Evolutionary conservation across 2,888 invertebrate species (phyloP).

Genomic region (Ormyrus labotus): DNA sequence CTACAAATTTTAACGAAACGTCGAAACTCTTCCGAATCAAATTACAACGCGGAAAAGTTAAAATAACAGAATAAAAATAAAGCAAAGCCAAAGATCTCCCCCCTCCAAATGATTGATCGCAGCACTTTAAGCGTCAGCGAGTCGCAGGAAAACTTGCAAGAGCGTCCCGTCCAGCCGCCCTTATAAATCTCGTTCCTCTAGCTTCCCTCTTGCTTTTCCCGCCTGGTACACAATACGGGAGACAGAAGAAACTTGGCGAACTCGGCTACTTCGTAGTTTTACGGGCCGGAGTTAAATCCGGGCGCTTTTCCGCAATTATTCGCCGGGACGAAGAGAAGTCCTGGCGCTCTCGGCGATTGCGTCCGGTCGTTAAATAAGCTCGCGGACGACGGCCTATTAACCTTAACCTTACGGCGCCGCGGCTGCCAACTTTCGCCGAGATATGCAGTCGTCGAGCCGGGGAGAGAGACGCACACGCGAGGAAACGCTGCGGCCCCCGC

Average conservation of each 20-base stretch:
- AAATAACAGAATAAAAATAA: neutral
- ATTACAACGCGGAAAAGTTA: neutral
- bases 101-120: conserved; percentile 36
- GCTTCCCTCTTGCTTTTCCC: conserved; percentile 8
- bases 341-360: neutral
- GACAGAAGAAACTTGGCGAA: conserved; percentile 6
- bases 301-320: conserved; percentile 12
- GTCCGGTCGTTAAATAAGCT: conserved; percentile 1
- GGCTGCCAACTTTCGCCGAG: conserved; percentile 12
- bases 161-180: neutral
- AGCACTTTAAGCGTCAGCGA: conserved; percentile 43
- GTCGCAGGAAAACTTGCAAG: conserved; percentile 17
- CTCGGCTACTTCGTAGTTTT: neutral
- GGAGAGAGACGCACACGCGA: neutral
- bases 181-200: conserved; percentile 38
- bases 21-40: conserved; percentile 18
- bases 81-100: conserved; percentile 23
- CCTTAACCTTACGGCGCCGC: conserved; percentile 34
- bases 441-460: neutral
- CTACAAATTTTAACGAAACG: conserved; percentile 7
- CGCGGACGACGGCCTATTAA: conserved; percentile 32
- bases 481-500: neutral
- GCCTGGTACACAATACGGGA: too few relatives aligned
- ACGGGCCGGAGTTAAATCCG: neutral
- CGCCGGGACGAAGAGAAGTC: neutral